Conservation (phyloP, 2,797 vertebrate species). For the Manis javanica region DNA sequence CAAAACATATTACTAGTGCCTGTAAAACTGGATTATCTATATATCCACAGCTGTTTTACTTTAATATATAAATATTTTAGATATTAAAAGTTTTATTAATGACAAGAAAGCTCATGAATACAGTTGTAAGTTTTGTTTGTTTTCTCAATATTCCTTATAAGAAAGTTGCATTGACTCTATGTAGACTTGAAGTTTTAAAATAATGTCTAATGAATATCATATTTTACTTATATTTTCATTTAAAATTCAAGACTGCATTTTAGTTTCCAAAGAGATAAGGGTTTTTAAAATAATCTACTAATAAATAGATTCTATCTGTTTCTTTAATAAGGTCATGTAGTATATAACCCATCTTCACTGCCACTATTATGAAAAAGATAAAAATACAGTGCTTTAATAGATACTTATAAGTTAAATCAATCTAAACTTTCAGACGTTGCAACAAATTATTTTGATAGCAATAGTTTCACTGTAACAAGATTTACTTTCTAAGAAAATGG, state of each 20-base stretch:
- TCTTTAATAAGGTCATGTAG: background rate
- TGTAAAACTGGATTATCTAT: background rate
- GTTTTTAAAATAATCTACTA: background rate
- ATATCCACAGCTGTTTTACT: background rate
- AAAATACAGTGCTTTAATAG: background rate
- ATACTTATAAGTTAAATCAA: background rate
- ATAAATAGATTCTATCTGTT: background rate
- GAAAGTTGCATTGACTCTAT: background rate
- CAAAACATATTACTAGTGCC: background rate
- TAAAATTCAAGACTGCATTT: background rate
- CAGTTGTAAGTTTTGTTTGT: background rate
- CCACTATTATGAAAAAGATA: constrained; percentile 8
- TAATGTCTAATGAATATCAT: background rate
- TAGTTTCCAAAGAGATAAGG: background rate
- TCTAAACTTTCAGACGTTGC: background rate
- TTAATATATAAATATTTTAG: constrained; percentile 1
- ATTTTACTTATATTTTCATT: background rate
- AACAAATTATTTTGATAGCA: constrained; percentile 12
- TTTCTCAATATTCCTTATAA: background rate
- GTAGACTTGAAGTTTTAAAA: background rate
- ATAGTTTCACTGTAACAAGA: background rate
- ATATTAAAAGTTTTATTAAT: constrained; percentile 39
- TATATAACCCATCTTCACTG: background rate
- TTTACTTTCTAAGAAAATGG: background rate
- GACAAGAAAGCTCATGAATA: background rate